Evolutionary conservation across 2,113 vertebrate species (phyloP).

Genomic region (Plestiodon gilberti): DNA sequence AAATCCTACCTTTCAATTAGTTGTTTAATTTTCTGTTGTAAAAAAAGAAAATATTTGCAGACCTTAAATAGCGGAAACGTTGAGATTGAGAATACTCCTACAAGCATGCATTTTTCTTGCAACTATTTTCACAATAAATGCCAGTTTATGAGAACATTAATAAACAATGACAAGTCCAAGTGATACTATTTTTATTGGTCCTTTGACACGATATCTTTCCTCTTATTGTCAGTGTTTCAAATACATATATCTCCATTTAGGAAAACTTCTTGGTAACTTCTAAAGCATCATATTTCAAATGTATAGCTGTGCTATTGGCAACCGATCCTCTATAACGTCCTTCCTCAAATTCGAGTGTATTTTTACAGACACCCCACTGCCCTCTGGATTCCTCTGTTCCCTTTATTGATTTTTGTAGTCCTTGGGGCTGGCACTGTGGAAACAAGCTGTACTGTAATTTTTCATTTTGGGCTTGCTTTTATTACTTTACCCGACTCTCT

Average conservation of each 20-base stretch:
- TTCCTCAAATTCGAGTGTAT: constrained; percentile 33
- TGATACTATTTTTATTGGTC: constrained; percentile 41
- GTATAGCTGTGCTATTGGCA: background rate
- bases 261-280: constrained; percentile 36
- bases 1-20: too few species aligned
- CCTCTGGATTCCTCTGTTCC: constrained; percentile 30
- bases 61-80: background rate
- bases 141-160: constrained; percentile 46
- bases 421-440: constrained; percentile 24
- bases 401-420: constrained; percentile 38
- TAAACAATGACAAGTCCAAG: constrained; percentile 45
- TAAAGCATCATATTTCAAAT: constrained; percentile 36
- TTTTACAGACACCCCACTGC: constrained; percentile 5
- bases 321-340: background rate
- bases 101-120: constrained; percentile 36
- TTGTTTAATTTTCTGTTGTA: too few species aligned
- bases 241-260: constrained; percentile 35
- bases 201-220: background rate
- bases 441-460: constrained; percentile 20
- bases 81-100: background rate
- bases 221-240: constrained; percentile 36
- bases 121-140: constrained; percentile 49
- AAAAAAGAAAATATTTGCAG: too few species aligned
- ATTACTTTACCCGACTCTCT: constrained; percentile 67
- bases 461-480: constrained; percentile 60